These are phyloP conservation scores for Caenorhabditis panamensis DNA, from an alignment of 2,888 invertebrate species.

Conservation along the genomic window DNA sequence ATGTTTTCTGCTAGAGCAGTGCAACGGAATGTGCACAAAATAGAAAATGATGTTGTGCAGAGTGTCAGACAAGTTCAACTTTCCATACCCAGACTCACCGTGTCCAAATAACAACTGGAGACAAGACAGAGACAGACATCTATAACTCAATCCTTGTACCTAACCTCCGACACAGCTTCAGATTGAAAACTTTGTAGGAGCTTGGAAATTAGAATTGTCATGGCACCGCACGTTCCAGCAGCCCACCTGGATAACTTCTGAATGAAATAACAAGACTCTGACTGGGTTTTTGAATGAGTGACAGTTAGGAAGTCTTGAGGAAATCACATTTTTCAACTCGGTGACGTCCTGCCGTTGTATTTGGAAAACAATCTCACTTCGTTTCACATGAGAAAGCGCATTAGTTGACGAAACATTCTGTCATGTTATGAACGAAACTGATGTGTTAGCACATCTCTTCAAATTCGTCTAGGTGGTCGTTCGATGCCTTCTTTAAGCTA, in stretches of 20 bases:
- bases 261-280: constrained; percentile 12
- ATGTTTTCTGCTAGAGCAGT: background rate
- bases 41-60: constrained; percentile 2
- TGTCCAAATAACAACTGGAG: constrained; percentile 33
- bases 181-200: background rate
- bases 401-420: constrained; percentile 17
- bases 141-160: constrained; percentile 8
- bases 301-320: background rate
- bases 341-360: constrained; percentile 28
- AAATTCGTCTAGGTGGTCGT: background rate
- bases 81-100: background rate
- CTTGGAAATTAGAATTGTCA: background rate
- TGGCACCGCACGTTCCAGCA: background rate
- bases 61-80: background rate
- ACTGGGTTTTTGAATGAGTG: constrained; percentile 10
- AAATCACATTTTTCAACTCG: constrained; percentile 30
- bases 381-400: constrained; percentile 40
- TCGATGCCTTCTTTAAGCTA: background rate
- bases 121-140: constrained; percentile 15
- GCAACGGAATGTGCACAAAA: background rate
- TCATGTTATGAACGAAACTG: background rate
- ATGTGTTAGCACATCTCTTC: constrained; percentile 8
- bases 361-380: constrained; percentile 30
- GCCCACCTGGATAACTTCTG: background rate
- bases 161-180: background rate